Percentiles rank a stretch among this genome's conserved stretches.
phyloP scores from a whole-genome alignment of 2,888 invertebrate species.

The Tinea pellionella region DNA sequence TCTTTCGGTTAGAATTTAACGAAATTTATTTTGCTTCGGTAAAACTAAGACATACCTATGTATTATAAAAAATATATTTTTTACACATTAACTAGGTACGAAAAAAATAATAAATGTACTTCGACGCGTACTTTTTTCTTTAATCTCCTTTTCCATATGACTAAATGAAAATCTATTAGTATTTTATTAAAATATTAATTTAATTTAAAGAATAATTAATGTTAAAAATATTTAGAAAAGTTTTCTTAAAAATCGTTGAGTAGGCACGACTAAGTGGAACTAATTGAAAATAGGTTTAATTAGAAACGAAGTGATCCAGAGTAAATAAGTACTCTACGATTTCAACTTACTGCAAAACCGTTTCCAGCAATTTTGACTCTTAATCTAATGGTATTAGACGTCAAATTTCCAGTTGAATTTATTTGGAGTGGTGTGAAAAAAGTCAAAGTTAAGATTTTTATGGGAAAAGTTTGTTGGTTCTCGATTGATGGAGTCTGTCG shows the following conservation, averaged over 20 bases:
- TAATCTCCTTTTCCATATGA: no score
- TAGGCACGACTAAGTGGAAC: neutral
- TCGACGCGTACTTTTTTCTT: no score
- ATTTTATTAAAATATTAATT: no score
- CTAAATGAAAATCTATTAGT: no score
- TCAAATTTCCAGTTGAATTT: neutral
- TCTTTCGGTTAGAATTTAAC: no score
- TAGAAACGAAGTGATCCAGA: neutral
- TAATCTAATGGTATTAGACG: neutral
- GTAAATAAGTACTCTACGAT: neutral
- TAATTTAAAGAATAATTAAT: no score
- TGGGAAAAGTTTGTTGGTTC: neutral
- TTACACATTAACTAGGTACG: no score
- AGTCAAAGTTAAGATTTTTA: neutral
- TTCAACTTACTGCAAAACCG: neutral
- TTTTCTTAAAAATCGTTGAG: neutral
- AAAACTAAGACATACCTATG: no score
- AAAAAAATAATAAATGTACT: no score
- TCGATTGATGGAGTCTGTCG: neutral
- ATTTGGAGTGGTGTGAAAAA: neutral
- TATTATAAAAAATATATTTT: no score
- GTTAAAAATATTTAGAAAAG: no score
- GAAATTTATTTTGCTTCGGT: no score
- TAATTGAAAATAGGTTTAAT: constrained; percentile 8
- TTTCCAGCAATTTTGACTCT: neutral